phyloP scores from a whole-genome alignment of 53 echinoderm and acorn worm genomes.

The Glandiceps talaboti region DNA sequence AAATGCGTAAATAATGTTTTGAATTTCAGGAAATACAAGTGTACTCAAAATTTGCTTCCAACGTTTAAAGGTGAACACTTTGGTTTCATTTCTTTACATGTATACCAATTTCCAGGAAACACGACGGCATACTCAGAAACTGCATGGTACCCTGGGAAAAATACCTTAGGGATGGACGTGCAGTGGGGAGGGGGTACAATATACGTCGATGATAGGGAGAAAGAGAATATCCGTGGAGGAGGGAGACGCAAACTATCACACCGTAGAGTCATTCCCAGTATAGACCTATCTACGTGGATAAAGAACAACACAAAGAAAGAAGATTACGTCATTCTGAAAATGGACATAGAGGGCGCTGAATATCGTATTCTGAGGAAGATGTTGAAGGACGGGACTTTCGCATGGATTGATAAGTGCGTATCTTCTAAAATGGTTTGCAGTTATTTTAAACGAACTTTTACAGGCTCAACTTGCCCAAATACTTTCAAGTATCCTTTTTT shows the following conservation, averaged over 20 bases:
- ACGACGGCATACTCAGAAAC: conserved; percentile 42
- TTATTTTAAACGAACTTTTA: too few species aligned
- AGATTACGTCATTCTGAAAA: conserved; percentile 11
- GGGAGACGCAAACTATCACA: neutral
- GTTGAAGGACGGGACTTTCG: conserved; percentile 7
- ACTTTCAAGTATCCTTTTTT: too few species aligned
- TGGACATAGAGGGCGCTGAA: conserved; percentile 9
- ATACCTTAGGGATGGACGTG: conserved; percentile 33
- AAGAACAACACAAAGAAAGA: conserved; percentile 1
- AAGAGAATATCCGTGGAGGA: conserved; percentile 14
- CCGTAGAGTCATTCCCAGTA: neutral
- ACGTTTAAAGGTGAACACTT: too few species aligned
- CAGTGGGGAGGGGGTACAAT: conserved; percentile 51
- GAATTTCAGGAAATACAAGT: too few species aligned
- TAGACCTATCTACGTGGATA: conserved; percentile 8
- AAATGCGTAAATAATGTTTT: too few species aligned
- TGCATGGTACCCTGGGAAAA: conserved; percentile 33
- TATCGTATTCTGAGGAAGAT: conserved; percentile 5
- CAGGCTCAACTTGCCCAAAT: too few species aligned
- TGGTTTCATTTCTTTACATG: too few species aligned
- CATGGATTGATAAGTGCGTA: conserved; percentile 3
- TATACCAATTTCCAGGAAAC: conserved; percentile 17
- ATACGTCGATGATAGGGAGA: conserved; percentile 27
- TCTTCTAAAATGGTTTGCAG: too few species aligned
- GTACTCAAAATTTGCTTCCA: too few species aligned